These are phyloP conservation scores for Rhynchopsitta pachyrhyncha DNA, from an alignment of 2,113 vertebrate genomes.

Conservation along the genomic window DNA sequence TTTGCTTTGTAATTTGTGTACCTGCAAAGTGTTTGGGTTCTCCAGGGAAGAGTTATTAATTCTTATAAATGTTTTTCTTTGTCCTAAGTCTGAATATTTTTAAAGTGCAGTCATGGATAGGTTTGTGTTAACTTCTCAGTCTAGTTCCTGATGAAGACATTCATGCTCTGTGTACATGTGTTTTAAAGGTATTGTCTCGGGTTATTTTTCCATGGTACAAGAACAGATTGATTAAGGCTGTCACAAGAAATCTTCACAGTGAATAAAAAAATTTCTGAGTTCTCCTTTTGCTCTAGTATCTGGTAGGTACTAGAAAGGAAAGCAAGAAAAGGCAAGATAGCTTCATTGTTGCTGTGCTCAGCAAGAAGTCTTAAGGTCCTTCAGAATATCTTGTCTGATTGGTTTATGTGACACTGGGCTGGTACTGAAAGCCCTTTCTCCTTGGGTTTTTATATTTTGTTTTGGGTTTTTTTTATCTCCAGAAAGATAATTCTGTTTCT, in stretches of 20 bases:
- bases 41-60: neutral
- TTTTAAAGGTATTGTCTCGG: neutral
- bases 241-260: neutral
- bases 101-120: neutral
- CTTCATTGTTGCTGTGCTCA: neutral
- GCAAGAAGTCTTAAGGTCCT: neutral
- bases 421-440: neutral
- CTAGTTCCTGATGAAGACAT: neutral
- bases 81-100: neutral
- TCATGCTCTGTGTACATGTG: neutral
- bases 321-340: neutral
- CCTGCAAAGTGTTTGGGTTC: neutral
- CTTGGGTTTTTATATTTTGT: neutral
- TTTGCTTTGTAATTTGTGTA: neutral
- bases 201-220: neutral
- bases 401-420: neutral
- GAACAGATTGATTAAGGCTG: neutral
- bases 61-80: neutral
- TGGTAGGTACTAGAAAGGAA: neutral
- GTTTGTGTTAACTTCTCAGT: neutral
- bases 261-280: neutral
- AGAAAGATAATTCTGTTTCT: neutral
- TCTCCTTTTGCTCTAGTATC: neutral
- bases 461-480: no score
- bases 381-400: neutral